Evolutionary conservation across 2,113 vertebrate genomes (phyloP).

Genomic region (Zootoca vivipara): DNA sequence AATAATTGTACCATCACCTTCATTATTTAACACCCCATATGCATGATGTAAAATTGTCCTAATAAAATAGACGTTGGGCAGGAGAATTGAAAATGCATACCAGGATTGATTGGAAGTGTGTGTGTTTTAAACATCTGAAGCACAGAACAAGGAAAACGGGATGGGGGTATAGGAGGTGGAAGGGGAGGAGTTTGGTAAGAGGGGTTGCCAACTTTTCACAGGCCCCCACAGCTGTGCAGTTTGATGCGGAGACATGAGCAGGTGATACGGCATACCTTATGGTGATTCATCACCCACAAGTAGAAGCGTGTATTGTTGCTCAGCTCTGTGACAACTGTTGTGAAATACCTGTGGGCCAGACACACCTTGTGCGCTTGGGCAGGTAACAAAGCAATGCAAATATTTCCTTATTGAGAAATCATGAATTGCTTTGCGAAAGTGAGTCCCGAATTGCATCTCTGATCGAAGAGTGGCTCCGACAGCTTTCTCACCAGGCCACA

Average conservation of each 20-base stretch:
- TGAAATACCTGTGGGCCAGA: background rate
- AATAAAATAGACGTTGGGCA: background rate
- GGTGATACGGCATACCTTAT: background rate
- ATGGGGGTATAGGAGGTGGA: background rate
- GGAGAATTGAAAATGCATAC: background rate
- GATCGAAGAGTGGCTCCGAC: background rate
- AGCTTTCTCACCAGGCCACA: background rate
- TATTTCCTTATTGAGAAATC: background rate
- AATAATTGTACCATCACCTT: background rate
- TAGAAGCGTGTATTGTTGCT: background rate
- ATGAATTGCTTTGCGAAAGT: background rate
- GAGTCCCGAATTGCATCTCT: background rate
- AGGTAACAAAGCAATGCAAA: background rate
- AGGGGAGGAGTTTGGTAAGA: background rate
- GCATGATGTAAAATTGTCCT: background rate
- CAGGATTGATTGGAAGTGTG: background rate
- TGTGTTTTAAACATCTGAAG: constrained; percentile 1
- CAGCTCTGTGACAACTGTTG: background rate
- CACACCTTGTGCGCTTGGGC: background rate
- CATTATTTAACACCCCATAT: background rate
- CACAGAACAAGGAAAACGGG: background rate
- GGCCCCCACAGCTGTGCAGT: no score
- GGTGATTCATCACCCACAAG: background rate
- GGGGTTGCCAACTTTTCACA: background rate
- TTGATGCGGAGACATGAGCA: background rate